Base-by-base conservation (phyloP, 2,797 vertebrate genomes). In the Poliocrania exsul region DNA sequence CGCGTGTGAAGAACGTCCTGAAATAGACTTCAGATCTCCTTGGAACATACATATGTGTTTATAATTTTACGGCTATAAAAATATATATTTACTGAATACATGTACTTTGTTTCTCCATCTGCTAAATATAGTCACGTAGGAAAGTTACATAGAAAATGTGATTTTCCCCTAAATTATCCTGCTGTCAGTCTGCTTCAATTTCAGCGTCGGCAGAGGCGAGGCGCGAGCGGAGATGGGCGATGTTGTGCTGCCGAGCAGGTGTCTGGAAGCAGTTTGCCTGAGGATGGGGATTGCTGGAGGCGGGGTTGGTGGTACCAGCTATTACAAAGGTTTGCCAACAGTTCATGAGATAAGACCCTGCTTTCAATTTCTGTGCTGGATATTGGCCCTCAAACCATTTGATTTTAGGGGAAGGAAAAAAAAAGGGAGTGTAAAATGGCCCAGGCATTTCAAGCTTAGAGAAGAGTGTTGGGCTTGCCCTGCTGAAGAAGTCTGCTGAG, bases 31-130 rank as follows among this genome's bases (percentile, higher is more conserved):
- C 44, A 80, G 42, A 91, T 85, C 81, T 90, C 77, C 77, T 67
- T 91, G 94, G 95, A 91, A 73, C 91, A 28, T 83, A 90, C 86
- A 66, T 95, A 96, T 93, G 89, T 91, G 85, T 95, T 96, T 96
- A 93, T 94, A 81, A 86, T 95, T 93, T 86, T 73, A 73, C 26
- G 58, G 86, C 81, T 94, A 92, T 96, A 95, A 94, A 95, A 96
- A 95, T 93, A 94, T 40, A 54, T 95, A 88, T 97, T 95, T 96
- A 97, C 95, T 88, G 93, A 86, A 95, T 89, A 90, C 88, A 90
- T 6, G 25, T 62, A 86, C 87, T 94, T 94, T 95, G 87, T 96
- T 96, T 96, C 75, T 88, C 46, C 67, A 81, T 95, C 88, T 92
- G 94, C 91, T 95, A 95, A 97, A 95, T 95, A 97, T 96, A 96